phyloP scores from a whole-genome alignment of 2,797 vertebrate genomes.

The Nasua narica region DNA sequence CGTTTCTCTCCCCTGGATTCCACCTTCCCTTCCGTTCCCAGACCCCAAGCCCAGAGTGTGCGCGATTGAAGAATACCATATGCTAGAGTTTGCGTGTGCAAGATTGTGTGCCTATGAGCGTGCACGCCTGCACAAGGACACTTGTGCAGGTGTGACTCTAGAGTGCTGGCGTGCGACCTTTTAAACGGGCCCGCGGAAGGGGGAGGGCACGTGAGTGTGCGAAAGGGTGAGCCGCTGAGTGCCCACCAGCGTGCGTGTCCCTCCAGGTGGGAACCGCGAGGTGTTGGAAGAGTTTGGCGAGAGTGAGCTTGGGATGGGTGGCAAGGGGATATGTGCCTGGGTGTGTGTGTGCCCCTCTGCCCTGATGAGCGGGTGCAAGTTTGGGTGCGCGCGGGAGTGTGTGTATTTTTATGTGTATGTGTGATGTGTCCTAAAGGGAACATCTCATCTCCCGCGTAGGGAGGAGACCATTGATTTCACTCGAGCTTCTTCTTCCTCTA shows the following conservation, averaged over 20 bases:
- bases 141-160: not conserved
- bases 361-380: not conserved
- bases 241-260: not conserved
- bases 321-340: not conserved
- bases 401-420: not conserved
- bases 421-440: not conserved
- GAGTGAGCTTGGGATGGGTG: not conserved
- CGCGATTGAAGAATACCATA: not conserved
- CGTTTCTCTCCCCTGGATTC: not conserved
- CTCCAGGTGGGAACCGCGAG: not conserved
- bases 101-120: not conserved
- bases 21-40: not conserved
- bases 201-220: not conserved
- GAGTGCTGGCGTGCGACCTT: not conserved
- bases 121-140: not conserved
- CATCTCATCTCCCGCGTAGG: not conserved
- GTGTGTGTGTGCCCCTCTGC: not conserved
- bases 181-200: not conserved
- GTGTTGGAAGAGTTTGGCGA: not conserved
- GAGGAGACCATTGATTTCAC: not conserved
- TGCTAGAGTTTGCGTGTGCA: slow-evolving; percentile 21
- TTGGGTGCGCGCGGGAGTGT: not conserved
- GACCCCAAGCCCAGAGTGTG: not conserved
- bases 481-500: not conserved
- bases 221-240: not conserved